Evolutionary conservation across 1,140 invertebrate species (phyloP).

Genomic region (Drosophila littoralis): DNA sequence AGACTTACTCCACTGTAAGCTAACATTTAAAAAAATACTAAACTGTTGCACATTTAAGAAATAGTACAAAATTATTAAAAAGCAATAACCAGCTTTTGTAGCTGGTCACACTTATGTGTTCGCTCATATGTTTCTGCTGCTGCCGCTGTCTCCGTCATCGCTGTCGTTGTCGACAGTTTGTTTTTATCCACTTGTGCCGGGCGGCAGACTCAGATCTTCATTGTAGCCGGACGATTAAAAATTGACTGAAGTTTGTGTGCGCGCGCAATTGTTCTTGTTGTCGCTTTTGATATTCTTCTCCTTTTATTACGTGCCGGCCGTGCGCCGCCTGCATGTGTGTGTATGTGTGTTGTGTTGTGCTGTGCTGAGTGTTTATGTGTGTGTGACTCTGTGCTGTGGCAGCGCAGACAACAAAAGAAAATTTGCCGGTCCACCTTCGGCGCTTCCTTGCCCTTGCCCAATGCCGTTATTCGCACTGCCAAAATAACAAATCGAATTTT

Average conservation of each 20-base stretch:
- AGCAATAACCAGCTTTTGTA: background rate
- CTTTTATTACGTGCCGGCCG: slow-evolving; percentile 58
- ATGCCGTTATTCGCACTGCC: slow-evolving; percentile 78
- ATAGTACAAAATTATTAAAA: background rate
- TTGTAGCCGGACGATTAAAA: slow-evolving; percentile 35
- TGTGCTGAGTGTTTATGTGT: slow-evolving; percentile 12
- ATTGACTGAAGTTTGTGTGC: slow-evolving; percentile 44
- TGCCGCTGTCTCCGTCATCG: slow-evolving; percentile 9
- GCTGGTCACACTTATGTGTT: slow-evolving; percentile 20
- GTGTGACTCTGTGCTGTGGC: slow-evolving; percentile 25
- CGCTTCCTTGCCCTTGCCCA: slow-evolving; percentile 51
- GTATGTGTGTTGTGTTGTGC: slow-evolving; percentile 28
- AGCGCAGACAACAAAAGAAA: slow-evolving; percentile 78
- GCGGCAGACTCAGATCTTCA: slow-evolving; percentile 33
- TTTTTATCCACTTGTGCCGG: slow-evolving; percentile 51
- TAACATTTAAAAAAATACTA: slow-evolving; percentile 14
- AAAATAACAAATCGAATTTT: slow-evolving; percentile 62
- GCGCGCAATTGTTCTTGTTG: slow-evolving; percentile 48
- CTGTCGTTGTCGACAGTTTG: slow-evolving; percentile 25
- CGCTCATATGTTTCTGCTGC: slow-evolving; percentile 34
- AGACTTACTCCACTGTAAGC: background rate
- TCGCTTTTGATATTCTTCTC: slow-evolving; percentile 23
- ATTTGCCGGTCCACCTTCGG: slow-evolving; percentile 47
- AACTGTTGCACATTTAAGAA: background rate
- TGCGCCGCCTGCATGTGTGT: slow-evolving; percentile 30